Conservation (phyloP, 2,888 invertebrate species). For the Epsilonema sp. region DNA sequence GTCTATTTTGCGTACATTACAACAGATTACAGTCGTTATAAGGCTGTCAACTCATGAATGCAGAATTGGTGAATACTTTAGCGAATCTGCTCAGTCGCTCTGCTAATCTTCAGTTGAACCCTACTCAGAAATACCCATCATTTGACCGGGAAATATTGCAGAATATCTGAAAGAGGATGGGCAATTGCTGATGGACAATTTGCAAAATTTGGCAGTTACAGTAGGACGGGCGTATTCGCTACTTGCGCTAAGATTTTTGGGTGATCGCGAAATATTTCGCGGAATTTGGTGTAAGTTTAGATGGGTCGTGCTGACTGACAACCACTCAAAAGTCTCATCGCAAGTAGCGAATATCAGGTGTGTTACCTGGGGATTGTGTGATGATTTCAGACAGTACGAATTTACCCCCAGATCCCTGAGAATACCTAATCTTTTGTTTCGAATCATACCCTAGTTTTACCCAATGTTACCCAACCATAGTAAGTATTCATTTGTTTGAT, state of each 20-base stretch:
- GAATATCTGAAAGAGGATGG: not conserved
- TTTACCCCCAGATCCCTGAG: too few species aligned
- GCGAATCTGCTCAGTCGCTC: conserved; percentile 72
- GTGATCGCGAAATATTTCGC: not conserved
- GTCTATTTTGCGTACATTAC: too few species aligned
- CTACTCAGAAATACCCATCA: conserved; percentile 49
- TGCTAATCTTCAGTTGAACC: conserved; percentile 55
- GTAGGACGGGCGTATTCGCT: not conserved
- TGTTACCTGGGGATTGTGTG: too few species aligned
- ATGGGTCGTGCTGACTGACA: too few species aligned
- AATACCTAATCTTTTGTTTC: too few species aligned
- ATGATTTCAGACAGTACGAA: too few species aligned
- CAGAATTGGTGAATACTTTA: conserved; percentile 70
- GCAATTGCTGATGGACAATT: not conserved
- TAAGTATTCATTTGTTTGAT: too few species aligned
- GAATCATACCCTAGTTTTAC: too few species aligned
- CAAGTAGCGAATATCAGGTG: too few species aligned
- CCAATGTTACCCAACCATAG: too few species aligned
- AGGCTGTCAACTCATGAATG: conserved; percentile 55
- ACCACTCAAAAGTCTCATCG: too few species aligned
- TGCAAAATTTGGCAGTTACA: not conserved
- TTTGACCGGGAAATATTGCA: conserved; percentile 24
- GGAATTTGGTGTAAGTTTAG: not conserved
- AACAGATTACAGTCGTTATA: conserved; percentile 67
- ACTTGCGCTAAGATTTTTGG: not conserved